A percentile compares a stretch with the other conserved stretches of the same genome.
Conservation (phyloP, 2,888 invertebrate genomes). For the Caenorhabditis drosophilae region DNA sequence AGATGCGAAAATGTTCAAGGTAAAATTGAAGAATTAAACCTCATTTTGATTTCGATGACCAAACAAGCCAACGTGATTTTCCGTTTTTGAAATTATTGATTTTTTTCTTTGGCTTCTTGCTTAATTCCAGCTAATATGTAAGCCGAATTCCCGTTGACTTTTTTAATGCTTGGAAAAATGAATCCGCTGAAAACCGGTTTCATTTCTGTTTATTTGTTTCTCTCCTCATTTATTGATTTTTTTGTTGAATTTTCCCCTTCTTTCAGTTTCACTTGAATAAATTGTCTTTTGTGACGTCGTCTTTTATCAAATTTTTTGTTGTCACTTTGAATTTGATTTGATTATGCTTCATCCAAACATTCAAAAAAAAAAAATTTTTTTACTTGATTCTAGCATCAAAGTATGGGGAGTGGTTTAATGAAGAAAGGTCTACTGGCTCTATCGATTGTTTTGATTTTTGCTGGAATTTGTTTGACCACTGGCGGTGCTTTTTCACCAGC, state of each 20-base stretch:
- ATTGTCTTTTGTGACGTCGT: neutral
- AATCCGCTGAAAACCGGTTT: neutral
- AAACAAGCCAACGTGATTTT: neutral
- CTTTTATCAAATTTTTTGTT: too few species aligned
- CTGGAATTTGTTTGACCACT: conserved; percentile 60
- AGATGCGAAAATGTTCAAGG: conserved; percentile 36
- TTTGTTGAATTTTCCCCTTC: neutral
- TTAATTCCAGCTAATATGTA: neutral
- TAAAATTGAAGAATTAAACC: conserved; percentile 20
- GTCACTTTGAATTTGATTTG: neutral
- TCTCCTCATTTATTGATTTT: neutral
- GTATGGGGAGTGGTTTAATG: conserved; percentile 46
- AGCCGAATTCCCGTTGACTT: neutral
- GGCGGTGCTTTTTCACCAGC: conserved; percentile 61
- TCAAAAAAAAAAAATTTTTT: conserved; percentile 2
- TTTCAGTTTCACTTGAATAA: neutral
- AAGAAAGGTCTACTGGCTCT: conserved; percentile 62
- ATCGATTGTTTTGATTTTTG: conserved; percentile 62
- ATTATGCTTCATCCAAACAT: conserved; percentile 17
- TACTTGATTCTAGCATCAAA: neutral
- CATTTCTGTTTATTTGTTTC: neutral
- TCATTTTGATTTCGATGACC: neutral
- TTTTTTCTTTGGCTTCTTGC: neutral
- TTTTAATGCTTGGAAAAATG: neutral
- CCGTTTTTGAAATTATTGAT: too few species aligned